Evolutionary conservation across 2,888 invertebrate species (phyloP).

Genomic region (Thera obeliscata): DNA sequence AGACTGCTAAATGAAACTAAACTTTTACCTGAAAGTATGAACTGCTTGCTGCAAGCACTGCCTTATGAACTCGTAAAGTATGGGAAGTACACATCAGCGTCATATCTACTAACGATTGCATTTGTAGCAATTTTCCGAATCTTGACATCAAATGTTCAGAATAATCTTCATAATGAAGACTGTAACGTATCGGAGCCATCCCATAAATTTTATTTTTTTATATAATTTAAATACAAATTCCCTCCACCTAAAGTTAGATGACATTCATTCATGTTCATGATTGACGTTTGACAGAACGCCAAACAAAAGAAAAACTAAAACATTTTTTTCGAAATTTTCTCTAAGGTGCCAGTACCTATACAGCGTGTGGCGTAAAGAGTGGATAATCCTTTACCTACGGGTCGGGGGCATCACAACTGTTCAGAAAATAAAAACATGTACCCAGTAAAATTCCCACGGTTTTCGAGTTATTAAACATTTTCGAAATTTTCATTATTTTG

Average conservation of each 20-base stretch:
- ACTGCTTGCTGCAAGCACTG: slow-evolving; percentile 89
- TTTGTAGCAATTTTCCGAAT: slow-evolving; percentile 88
- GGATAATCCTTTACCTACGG: too few relatives aligned
- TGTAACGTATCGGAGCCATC: slow-evolving; percentile 84
- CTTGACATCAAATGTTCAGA: slow-evolving; percentile 87
- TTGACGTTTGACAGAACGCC: slow-evolving; percentile 20
- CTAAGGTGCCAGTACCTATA: neutral
- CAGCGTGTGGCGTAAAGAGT: too few relatives aligned
- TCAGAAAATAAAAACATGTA: too few relatives aligned
- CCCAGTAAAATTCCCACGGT: too few relatives aligned
- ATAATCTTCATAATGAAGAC: slow-evolving; percentile 89
- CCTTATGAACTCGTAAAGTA: slow-evolving; percentile 89
- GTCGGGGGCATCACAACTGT: too few relatives aligned
- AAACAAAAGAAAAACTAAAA: slow-evolving; percentile 27
- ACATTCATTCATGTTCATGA: slow-evolving; percentile 25
- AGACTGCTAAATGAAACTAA: neutral
- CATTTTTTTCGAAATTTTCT: slow-evolving; percentile 13
- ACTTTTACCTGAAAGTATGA: slow-evolving; percentile 87
- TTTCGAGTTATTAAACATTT: too few relatives aligned
- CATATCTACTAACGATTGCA: slow-evolving; percentile 89
- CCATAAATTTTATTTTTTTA: slow-evolving; percentile 35
- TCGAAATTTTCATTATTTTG: too few relatives aligned
- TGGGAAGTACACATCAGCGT: slow-evolving; percentile 90
- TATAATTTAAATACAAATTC: slow-evolving; percentile 34
- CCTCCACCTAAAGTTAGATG: slow-evolving; percentile 25